Evolutionary conservation across 2,113 vertebrate genomes (phyloP).

Genomic region (Ailuropoda melanoleuca): DNA sequence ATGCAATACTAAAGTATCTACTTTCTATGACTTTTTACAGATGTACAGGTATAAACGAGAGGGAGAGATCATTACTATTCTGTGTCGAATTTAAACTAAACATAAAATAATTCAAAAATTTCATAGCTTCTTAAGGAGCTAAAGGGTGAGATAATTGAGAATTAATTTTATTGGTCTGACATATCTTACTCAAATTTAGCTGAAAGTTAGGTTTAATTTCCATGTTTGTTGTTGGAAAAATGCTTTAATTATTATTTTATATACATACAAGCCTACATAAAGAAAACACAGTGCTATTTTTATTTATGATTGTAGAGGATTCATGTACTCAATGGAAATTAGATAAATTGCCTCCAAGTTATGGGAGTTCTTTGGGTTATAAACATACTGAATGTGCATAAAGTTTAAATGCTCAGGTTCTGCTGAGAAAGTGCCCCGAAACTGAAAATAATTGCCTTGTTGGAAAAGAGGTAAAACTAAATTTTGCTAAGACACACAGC

Average conservation of each 20-base stretch:
- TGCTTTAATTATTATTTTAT: neutral
- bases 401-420: constrained; percentile 75
- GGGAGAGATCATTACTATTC: neutral
- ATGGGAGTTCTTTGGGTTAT: constrained; percentile 57
- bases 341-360: constrained; percentile 75
- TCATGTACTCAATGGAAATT: constrained; percentile 68
- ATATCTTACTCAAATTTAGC: neutral
- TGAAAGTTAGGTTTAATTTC: neutral
- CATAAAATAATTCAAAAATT: neutral
- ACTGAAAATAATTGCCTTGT: constrained; percentile 31
- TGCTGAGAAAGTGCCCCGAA: constrained; percentile 72
- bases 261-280: neutral
- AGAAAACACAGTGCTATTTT: constrained; percentile 50
- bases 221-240: neutral
- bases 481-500: constrained; percentile 53
- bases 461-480: constrained; percentile 49
- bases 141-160: neutral
- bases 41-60: neutral
- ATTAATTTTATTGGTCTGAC: neutral
- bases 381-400: constrained; percentile 65
- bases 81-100: neutral
- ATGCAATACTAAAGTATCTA: neutral
- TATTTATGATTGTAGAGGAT: constrained; percentile 68
- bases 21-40: neutral
- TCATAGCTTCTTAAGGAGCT: neutral